Conservation (phyloP, 2,888 invertebrate species). For the Spilarctia lutea region DNA sequence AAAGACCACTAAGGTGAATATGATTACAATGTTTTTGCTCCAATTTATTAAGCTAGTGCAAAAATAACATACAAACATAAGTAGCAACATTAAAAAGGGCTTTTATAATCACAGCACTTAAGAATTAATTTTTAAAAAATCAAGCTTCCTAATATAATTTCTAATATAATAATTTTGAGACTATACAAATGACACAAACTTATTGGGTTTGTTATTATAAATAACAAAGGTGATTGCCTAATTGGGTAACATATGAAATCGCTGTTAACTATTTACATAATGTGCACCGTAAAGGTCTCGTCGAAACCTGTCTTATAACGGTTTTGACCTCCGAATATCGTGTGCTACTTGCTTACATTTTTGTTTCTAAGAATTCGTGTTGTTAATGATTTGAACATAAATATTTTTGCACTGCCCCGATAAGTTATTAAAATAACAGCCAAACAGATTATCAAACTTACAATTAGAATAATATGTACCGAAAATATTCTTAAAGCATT, state of each 20-base stretch:
- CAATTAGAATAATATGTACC: slow-evolving; percentile 22
- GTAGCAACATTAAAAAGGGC: not conserved
- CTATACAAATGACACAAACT: slow-evolving; percentile 5
- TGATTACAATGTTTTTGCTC: not conserved
- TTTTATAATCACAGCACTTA: not conserved
- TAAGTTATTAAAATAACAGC: slow-evolving; percentile 25
- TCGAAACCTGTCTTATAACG: slow-evolving; percentile 62
- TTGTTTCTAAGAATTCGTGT: slow-evolving; percentile 22
- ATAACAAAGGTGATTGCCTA: slow-evolving; percentile 32
- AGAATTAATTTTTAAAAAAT: not conserved
- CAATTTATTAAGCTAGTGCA: not conserved
- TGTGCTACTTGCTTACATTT: slow-evolving; percentile 39
- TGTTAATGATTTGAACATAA: slow-evolving; percentile 11
- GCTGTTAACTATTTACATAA: slow-evolving; percentile 41
- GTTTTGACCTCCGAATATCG: slow-evolving; percentile 46
- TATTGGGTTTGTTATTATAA: slow-evolving; percentile 8
- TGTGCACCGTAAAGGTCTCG: slow-evolving; percentile 41
- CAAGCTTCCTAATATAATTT: not conserved
- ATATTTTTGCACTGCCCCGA: slow-evolving; percentile 1
- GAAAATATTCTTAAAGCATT: slow-evolving; percentile 4
- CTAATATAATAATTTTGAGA: not conserved
- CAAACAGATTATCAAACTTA: slow-evolving; percentile 18
- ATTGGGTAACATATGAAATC: slow-evolving; percentile 38
- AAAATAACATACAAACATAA: not conserved
- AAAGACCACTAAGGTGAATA: not conserved